Evolutionary conservation across 2,113 vertebrate genomes (phyloP), one percentile per base, ranked within the genome.

Genomic region (Grantiella picta): DNA sequence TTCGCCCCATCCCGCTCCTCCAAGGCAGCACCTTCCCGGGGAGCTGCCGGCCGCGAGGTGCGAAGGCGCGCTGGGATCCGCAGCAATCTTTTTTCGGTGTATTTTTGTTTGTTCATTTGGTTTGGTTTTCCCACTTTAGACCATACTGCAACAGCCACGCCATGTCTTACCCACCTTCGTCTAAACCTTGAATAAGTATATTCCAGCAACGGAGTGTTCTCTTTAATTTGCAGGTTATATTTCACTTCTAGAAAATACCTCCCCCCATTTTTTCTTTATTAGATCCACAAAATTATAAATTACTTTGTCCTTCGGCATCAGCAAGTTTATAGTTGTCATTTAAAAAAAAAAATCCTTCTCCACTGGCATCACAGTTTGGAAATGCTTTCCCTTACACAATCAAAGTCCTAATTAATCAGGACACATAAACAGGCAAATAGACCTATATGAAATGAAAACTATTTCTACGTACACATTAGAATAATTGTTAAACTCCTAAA

Each of bases 51-150:
- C 36, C 29, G 33, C 10, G 20, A 72, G 91, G 85, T 42, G 78
- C 18, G 45, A 80, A 38, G 81, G 53, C 12, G 47, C 63, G 23
- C 42, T 5, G 40, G 31, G 22, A 65, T 7, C 16, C 15, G 36
- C 45, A 12, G 0, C 52, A 5, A 50, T 44, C 17, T 5, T 22
- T 27, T 27, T 22, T 4, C 16, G 1, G 1, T 8, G 19, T 12
- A 28, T 6, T 36, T 52, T n/a, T 45, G 15, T 18, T 40, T 1
- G 10, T 27, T 38, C 10, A 38, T 38, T 38, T 35, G 54, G 40
- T 54, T 82, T 23, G 49, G n/a, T 54, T 90, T 45, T 40, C 60
- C 36, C 35, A 5, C 3, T 0, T 36, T 35, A n/a, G 36, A 49
- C 20, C 53, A 52, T 10, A 17, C 42, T 5, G 38, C 38, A 73